Percentiles rank a stretch among this genome's conserved stretches.
phyloP scores from a whole-genome alignment of 2,888 invertebrate species.

The Cylindroiulus punctatus region DNA sequence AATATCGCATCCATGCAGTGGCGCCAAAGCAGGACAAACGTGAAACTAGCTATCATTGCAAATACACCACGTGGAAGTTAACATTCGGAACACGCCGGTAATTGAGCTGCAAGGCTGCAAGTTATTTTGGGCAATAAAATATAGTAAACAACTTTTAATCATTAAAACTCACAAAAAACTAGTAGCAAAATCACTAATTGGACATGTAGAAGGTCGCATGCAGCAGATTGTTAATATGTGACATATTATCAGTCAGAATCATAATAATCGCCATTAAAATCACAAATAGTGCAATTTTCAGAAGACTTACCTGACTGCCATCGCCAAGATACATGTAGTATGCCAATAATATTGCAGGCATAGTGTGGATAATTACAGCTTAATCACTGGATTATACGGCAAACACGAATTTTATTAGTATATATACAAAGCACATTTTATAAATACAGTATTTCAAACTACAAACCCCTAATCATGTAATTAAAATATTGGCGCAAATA shows the following conservation, averaged over 20 bases:
- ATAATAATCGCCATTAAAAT: too few relatives aligned
- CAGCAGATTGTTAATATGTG: too few relatives aligned
- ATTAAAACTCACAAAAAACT: not conserved
- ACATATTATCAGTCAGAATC: too few relatives aligned
- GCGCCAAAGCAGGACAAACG: not conserved
- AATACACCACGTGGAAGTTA: not conserved
- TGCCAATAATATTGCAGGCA: too few relatives aligned
- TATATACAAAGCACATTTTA: not conserved
- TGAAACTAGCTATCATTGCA: not conserved
- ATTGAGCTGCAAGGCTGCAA: not conserved
- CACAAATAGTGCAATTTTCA: too few relatives aligned
- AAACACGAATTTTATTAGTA: constrained; percentile 18
- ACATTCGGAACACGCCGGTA: not conserved
- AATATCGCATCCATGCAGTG: not conserved
- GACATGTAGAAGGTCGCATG: not conserved
- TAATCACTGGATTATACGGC: not conserved
- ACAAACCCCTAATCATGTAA: not conserved
- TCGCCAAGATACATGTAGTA: too few relatives aligned
- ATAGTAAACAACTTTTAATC: not conserved
- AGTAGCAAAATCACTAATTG: not conserved
- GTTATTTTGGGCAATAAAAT: not conserved
- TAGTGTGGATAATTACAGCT: too few relatives aligned
- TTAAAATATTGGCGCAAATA: not conserved
- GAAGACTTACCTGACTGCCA: too few relatives aligned
- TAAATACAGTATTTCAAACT: constrained; percentile 6